Evolutionary conservation across 2,888 invertebrate species (phyloP), one percentile per base, ranked within the genome.

Genomic region (Sycophila texana): DNA sequence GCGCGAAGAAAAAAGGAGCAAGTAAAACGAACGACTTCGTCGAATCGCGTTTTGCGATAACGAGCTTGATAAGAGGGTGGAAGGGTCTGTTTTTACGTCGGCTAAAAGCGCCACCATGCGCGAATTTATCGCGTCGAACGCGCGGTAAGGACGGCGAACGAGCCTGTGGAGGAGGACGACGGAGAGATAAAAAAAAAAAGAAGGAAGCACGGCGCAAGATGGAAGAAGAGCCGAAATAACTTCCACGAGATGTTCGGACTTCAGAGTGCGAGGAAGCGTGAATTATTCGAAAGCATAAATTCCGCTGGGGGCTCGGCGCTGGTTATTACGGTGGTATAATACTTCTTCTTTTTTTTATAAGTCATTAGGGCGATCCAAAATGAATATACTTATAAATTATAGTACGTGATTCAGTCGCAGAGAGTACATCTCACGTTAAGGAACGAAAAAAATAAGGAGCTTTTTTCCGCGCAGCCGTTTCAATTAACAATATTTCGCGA

Each of bases 1-100:
- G 39, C 39, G 39, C 5, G 39, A 39, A 4, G 39, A 7, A 39
- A 39, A 39, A 39, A 39, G 39, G 30, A 4, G 22, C 22, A 4
- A n/a, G 13, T 51, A 22, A 18, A 67, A 67, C 18, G 60, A 58
- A 67, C 49, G 66, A n/a, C 67, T 74, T 74, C 74, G 26, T 26
- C 74, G 67, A 74, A 74, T 67, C 14, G 74, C 74, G 26, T 30
- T 67, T 67, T 22, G 26, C 67, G 74, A 74, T 74, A 74, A 74
- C 74, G 74, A 74, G 74, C 22, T 16, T 51, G 74, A 74, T 74
- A 74, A 74, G 74, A 39, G 39, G 39, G 4, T 39, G 39, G 39
- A 39, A 39, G 39, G 39, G 39, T 7, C 39, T 39, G 39, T 39
- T 39, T 39, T 39, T 39, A 39, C 39, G 39, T 39, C 39, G 39